These are phyloP conservation scores for Yasuhikotakia modesta DNA, from an alignment of 2,797 vertebrate species.

Conservation along the genomic window DNA sequence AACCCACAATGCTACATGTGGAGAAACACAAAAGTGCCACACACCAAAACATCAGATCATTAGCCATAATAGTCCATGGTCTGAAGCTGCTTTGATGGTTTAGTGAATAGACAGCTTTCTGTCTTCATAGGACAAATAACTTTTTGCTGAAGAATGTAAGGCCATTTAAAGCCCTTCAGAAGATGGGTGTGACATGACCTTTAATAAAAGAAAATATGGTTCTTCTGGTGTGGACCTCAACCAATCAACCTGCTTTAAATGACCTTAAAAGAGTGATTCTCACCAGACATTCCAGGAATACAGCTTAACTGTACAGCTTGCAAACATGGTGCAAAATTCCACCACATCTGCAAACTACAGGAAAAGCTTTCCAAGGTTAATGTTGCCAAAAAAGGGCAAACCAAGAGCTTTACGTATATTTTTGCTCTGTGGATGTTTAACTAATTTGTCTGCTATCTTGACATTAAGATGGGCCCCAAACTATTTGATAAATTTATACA, in stretches of 20 bases:
- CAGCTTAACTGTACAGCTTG: background rate
- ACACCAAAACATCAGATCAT: background rate
- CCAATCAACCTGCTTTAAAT: background rate
- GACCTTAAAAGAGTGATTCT: background rate
- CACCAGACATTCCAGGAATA: background rate
- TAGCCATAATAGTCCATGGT: background rate
- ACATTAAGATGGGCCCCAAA: background rate
- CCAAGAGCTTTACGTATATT: too few species aligned
- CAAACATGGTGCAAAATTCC: background rate
- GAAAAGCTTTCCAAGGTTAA: too few species aligned
- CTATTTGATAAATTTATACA: background rate
- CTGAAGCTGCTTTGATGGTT: too few species aligned
- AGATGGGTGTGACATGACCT: background rate
- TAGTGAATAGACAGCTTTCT: too few species aligned
- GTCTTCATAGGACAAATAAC: too few species aligned
- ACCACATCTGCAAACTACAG: too few species aligned
- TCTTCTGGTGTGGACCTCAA: background rate
- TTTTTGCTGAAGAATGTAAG: background rate
- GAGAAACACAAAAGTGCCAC: too few species aligned
- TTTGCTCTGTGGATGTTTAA: too few species aligned
- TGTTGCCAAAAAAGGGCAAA: too few species aligned
- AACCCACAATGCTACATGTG: too few species aligned
- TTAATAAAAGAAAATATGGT: background rate
- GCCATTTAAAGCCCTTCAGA: background rate
- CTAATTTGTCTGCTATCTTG: too few species aligned